A percentile compares a stretch with the other conserved stretches of the same genome.
These are phyloP conservation scores for Chinchilla lanigera DNA, from an alignment of 2,113 vertebrate genomes.

Conservation along the genomic window DNA sequence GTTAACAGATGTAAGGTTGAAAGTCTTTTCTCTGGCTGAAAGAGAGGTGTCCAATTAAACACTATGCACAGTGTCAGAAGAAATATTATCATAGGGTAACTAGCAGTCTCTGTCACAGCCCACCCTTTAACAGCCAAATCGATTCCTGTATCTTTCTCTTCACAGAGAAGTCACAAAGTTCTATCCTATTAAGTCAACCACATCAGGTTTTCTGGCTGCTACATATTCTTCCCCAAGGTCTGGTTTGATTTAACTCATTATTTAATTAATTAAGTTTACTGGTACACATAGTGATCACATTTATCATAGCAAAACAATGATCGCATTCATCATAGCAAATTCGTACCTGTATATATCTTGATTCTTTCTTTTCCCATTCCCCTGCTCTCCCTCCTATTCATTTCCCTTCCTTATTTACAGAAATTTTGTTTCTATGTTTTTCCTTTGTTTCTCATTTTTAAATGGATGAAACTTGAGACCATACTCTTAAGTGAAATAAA, in stretches of 20 bases:
- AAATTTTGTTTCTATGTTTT: neutral
- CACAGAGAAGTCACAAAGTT: neutral
- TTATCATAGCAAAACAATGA: neutral
- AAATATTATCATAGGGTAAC: neutral
- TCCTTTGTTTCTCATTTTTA: neutral
- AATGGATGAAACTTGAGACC: neutral
- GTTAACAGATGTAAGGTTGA: neutral
- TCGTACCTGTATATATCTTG: neutral
- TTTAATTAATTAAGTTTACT: neutral
- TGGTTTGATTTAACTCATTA: neutral
- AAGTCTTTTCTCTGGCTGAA: neutral
- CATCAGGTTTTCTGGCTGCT: neutral
- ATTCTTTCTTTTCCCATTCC: neutral
- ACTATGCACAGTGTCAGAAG: neutral
- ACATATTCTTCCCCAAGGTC: accelerated
- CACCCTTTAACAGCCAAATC: neutral
- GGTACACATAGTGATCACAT: neutral
- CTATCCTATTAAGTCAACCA: neutral
- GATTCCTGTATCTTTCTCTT: neutral
- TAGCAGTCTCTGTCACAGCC: neutral
- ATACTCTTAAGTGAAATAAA: neutral
- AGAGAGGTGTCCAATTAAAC: no score
- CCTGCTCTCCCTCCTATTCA: neutral
- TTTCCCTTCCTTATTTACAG: neutral
- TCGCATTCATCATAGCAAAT: neutral